Evolutionary conservation across 2,888 invertebrate species (phyloP), one percentile per base, ranked within the genome.

Genomic region (Odiellus spinosus): DNA sequence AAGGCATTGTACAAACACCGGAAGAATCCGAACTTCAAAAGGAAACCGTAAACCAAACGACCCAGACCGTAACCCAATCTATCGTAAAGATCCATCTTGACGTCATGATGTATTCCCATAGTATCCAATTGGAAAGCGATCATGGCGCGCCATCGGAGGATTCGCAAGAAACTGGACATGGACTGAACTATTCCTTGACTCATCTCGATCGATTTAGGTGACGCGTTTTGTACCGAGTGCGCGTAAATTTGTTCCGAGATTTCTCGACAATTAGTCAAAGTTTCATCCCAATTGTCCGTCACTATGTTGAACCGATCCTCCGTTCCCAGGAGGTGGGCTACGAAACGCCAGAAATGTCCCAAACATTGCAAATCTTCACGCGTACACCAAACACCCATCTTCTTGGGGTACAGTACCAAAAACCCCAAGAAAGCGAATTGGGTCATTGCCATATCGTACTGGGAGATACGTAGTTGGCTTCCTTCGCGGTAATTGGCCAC

Each of bases 361-460:
- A 82, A 80, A 2, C 77, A 80, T 44, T 80, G 78, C 59, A 82
- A 70, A 51, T 83, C 80, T 38, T 73, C 75, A 1, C 69, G 64
- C 5, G 69, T 71, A 2, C 71, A 71, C 10, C 71, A 63, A 12
- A 86, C 67, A 0, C 83, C 82, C 41, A 85, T 71, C 45, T 71
- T 64, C 47, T 76, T 71, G 1, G 73, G 71, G 48, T 67, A 67
- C 49, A 80, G 60, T 0, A 83, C 61, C 1, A 76, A 70, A 56
- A 77, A 77, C 1, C 86, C 88, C 61, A 88, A 74, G 62, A 90
- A 88, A 3, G 85, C 87, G 61, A 82, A 83, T 65, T 83, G 84
- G 0, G 88, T 86, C 11, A 87, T 63, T 0, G 80, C 80, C 73
- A 90, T 75, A 61, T 87, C 86, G 53, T 78, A 73, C 63, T 90